A percentile compares a stretch with the other conserved stretches of the same genome.
These are phyloP conservation scores for Bellardia bayeri DNA, from an alignment of 2,888 invertebrate genomes.

Conservation along the genomic window DNA sequence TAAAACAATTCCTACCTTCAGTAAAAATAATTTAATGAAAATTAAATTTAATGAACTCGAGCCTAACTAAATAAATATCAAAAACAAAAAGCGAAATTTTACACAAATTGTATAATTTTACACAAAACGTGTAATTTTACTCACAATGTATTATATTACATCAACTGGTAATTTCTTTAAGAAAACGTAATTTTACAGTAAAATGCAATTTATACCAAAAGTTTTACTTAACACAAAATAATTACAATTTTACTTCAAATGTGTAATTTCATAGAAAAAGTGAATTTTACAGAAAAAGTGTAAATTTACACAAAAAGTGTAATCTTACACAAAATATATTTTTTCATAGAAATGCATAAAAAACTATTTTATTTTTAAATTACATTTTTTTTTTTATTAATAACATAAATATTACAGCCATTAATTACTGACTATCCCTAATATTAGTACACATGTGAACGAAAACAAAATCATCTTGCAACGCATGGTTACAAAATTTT, in stretches of 20 bases:
- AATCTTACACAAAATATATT: neutral
- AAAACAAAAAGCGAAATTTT: neutral
- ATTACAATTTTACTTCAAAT: neutral
- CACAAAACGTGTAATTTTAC: neutral
- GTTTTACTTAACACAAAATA: too few relatives aligned
- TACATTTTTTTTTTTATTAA: too few relatives aligned
- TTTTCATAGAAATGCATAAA: too few relatives aligned
- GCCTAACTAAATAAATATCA: too few relatives aligned
- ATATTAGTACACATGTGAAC: neutral
- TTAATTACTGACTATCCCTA: neutral
- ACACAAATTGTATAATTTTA: neutral
- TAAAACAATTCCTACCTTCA: too few relatives aligned
- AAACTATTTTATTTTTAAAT: too few relatives aligned
- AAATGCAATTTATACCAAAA: neutral
- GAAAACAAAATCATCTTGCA: slow-evolving; percentile 33
- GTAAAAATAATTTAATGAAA: too few relatives aligned
- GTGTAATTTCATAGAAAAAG: neutral
- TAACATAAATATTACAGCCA: neutral
- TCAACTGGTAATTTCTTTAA: neutral
- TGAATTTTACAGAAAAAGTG: neutral
- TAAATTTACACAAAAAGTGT: neutral
- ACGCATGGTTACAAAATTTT: slow-evolving; percentile 40
- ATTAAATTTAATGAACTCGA: too few relatives aligned
- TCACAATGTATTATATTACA: too few relatives aligned
- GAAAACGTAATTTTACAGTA: neutral